Percentiles rank a stretch among this genome's conserved stretches.
Evolutionary conservation across 1,140 invertebrate genomes (phyloP).

Genomic region (Drosophila sucinea): DNA sequence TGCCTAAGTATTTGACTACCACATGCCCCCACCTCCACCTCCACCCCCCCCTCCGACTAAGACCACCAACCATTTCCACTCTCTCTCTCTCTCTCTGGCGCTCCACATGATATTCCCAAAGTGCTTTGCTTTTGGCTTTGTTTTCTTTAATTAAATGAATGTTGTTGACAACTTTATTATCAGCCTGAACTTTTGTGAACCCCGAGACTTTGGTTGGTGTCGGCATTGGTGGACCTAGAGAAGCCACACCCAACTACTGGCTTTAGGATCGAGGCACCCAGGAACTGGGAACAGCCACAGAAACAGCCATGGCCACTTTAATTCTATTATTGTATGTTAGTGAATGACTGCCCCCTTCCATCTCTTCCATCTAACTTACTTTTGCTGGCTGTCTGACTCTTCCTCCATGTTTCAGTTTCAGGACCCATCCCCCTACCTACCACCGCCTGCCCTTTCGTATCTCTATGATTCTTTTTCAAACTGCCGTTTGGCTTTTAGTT

Average conservation of each 20-base stretch:
- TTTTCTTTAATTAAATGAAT: slow-evolving; percentile 82
- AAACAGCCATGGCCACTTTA: slow-evolving; percentile 63
- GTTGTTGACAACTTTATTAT: slow-evolving; percentile 81
- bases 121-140: slow-evolving; percentile 69
- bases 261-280: not conserved
- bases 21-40: not conserved
- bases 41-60: not conserved
- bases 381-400: not conserved
- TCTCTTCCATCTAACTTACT: not conserved
- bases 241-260: slow-evolving; percentile 20
- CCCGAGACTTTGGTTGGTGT: slow-evolving; percentile 9
- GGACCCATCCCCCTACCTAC: no score
- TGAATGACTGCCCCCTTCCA: slow-evolving; percentile 25
- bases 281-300: slow-evolving; percentile 19
- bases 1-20: slow-evolving; percentile 46
- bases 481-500: slow-evolving; percentile 72
- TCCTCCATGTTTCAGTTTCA: not conserved
- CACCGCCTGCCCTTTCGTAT: slow-evolving; percentile 40
- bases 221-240: slow-evolving; percentile 31
- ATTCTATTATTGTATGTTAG: slow-evolving; percentile 76
- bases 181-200: slow-evolving; percentile 74
- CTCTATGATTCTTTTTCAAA: slow-evolving; percentile 66
- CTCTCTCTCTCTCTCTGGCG: slow-evolving; percentile 2
- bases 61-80: slow-evolving; percentile 7
- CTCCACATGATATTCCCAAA: slow-evolving; percentile 65